These are phyloP conservation scores for Erebia aethiops DNA, from an alignment of 2,888 invertebrate genomes.

Conservation along the genomic window DNA sequence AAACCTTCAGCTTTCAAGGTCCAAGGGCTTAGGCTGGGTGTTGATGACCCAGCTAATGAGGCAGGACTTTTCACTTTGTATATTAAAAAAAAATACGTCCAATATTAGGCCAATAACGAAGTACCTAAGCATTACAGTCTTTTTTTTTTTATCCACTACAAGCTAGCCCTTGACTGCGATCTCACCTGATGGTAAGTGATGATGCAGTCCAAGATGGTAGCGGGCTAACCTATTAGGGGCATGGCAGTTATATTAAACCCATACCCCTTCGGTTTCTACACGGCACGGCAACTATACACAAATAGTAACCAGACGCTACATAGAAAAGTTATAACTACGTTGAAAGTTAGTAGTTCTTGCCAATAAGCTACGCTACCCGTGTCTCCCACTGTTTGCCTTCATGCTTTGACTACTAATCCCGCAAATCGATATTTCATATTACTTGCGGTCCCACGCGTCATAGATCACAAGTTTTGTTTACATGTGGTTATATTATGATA, in stretches of 20 bases:
- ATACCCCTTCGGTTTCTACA: too few species aligned
- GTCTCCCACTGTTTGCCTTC: constrained; percentile 13
- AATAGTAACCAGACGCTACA: background rate
- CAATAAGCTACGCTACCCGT: constrained; percentile 6
- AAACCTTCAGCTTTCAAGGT: too few species aligned
- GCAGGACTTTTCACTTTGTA: too few species aligned
- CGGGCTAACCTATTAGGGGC: too few species aligned
- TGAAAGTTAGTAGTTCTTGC: constrained; percentile 7
- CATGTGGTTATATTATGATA: background rate
- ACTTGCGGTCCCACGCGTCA: background rate
- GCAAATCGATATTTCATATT: constrained; percentile 14
- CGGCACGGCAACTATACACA: background rate
- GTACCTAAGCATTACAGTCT: background rate
- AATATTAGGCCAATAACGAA: background rate
- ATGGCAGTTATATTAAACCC: too few species aligned
- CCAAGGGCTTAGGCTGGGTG: too few species aligned
- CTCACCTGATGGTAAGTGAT: too few species aligned
- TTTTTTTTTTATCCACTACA: too few species aligned
- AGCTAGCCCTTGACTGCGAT: too few species aligned
- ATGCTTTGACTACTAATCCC: constrained; percentile 16
- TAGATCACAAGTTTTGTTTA: constrained; percentile 2
- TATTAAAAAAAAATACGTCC: too few species aligned
- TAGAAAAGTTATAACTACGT: background rate
- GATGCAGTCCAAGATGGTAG: too few species aligned
- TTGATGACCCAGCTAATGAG: too few species aligned